Evolutionary conservation across 2,888 invertebrate genomes (phyloP).

Genomic region (Calephelis perditalis): DNA sequence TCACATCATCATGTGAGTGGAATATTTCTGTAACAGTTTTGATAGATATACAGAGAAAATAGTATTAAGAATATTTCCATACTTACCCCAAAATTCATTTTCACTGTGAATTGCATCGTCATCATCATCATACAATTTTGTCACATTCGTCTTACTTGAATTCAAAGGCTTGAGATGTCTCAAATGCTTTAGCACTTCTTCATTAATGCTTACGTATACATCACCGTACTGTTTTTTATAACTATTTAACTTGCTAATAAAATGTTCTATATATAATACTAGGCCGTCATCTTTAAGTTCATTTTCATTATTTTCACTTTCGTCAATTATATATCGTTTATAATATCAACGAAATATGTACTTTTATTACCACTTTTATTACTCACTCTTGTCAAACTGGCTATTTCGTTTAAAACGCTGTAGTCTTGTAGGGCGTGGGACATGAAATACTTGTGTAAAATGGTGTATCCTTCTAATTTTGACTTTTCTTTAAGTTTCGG

Average conservation of each 20-base stretch:
- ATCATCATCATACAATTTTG: constrained; percentile 10
- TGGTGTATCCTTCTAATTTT: constrained; percentile 40
- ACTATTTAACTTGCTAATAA: constrained; percentile 14
- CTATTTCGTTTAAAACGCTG: constrained; percentile 41
- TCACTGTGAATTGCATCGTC: constrained; percentile 29
- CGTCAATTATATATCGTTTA: constrained; percentile 48
- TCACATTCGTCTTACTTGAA: constrained; percentile 13
- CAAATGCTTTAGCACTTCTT: constrained; percentile 20
- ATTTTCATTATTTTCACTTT: constrained; percentile 31
- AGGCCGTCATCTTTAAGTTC: not conserved
- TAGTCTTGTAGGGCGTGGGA: constrained; percentile 43
- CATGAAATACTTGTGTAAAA: constrained; percentile 46
- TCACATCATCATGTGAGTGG: too few species aligned
- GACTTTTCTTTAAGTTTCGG: constrained; percentile 32
- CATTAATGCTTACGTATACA: constrained; percentile 15
- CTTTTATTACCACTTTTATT: constrained; percentile 38
- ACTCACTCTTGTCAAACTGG: constrained; percentile 36
- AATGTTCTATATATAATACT: constrained; percentile 14
- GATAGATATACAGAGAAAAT: too few species aligned
- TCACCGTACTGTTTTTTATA: constrained; percentile 17
- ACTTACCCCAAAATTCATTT: constrained; percentile 51
- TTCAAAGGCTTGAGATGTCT: constrained; percentile 15
- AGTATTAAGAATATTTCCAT: not conserved
- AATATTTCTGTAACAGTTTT: too few species aligned
- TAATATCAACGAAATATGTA: constrained; percentile 37